phyloP scores from a whole-genome alignment of 2,888 invertebrate species.

The Poecilus cupreus region DNA sequence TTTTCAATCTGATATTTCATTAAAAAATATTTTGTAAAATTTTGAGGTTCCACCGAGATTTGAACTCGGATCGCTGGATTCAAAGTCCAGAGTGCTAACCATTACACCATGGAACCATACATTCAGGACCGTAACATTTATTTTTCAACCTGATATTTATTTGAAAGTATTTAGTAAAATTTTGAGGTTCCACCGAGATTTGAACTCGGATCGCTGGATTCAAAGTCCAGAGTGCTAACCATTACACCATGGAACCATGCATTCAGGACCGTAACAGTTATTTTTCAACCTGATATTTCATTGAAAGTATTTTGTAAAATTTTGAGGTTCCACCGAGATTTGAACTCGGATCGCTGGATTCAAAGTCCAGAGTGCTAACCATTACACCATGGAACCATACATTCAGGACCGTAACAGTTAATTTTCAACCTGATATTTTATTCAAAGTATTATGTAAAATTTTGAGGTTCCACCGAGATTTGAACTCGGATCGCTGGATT shows the following conservation, averaged over 20 bases:
- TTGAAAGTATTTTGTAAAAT: too few relatives aligned
- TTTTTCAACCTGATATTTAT: too few relatives aligned
- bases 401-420: too few relatives aligned
- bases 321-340: conserved; percentile 79
- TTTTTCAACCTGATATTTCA: too few relatives aligned
- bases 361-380: conserved; percentile 80
- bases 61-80: conserved; percentile 88
- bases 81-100: conserved; percentile 88
- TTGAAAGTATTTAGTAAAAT: too few relatives aligned
- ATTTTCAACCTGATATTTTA: too few relatives aligned
- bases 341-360: conserved; percentile 79
- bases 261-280: too few relatives aligned
- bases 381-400: conserved; percentile 81
- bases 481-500: conserved; percentile 79
- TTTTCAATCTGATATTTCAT: too few relatives aligned
- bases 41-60: conserved; percentile 79
- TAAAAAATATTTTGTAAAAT: too few relatives aligned
- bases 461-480: conserved; percentile 79
- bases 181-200: conserved; percentile 79
- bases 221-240: conserved; percentile 81
- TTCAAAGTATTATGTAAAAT: too few relatives aligned
- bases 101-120: conserved; percentile 82
- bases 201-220: conserved; percentile 79
- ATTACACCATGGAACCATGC: conserved; percentile 80
- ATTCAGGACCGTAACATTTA: too few relatives aligned